phyloP scores from a whole-genome alignment of 1,140 invertebrate species.

The Pogonomyrmex barbatus region DNA sequence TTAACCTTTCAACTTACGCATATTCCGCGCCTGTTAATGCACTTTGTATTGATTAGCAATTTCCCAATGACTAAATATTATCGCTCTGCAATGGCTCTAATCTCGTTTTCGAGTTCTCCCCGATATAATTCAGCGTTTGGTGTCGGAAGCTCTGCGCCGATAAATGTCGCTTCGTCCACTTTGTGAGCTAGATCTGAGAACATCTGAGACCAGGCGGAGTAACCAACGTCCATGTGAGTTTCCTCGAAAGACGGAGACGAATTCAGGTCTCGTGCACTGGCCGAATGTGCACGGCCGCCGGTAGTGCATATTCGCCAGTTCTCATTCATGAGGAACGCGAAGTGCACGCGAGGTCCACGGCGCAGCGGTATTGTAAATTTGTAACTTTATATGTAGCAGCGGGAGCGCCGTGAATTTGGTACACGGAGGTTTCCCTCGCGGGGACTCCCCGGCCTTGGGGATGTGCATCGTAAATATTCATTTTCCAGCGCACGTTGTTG shows the following conservation, averaged over 20 bases:
- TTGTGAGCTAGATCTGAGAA: neutral
- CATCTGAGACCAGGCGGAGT: neutral
- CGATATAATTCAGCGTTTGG: slow-evolving; percentile 36
- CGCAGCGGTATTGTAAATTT: slow-evolving; percentile 65
- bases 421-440: slow-evolving; percentile 16
- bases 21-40: slow-evolving; percentile 4
- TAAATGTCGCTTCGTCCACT: slow-evolving; percentile 40
- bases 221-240: neutral
- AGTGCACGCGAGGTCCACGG: neutral
- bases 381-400: slow-evolving; percentile 65
- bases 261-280: slow-evolving; percentile 19
- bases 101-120: slow-evolving; percentile 47
- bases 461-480: slow-evolving; percentile 69
- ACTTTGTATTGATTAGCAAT: slow-evolving; percentile 15
- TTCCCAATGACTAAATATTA: slow-evolving; percentile 18
- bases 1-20: neutral
- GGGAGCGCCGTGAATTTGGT: slow-evolving; percentile 64
- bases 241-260: neutral
- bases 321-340: slow-evolving; percentile 27
- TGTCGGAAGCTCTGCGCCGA: slow-evolving; percentile 10
- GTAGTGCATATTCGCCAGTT: neutral
- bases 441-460: slow-evolving; percentile 1
- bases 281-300: slow-evolving; percentile 5
- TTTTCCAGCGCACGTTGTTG: slow-evolving; percentile 47
- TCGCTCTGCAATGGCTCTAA: neutral